A percentile compares a stretch with the other conserved stretches of the same genome.
These are phyloP conservation scores for Caradrina clavipalpis DNA, from an alignment of 2,888 invertebrate genomes.

Conservation along the genomic window DNA sequence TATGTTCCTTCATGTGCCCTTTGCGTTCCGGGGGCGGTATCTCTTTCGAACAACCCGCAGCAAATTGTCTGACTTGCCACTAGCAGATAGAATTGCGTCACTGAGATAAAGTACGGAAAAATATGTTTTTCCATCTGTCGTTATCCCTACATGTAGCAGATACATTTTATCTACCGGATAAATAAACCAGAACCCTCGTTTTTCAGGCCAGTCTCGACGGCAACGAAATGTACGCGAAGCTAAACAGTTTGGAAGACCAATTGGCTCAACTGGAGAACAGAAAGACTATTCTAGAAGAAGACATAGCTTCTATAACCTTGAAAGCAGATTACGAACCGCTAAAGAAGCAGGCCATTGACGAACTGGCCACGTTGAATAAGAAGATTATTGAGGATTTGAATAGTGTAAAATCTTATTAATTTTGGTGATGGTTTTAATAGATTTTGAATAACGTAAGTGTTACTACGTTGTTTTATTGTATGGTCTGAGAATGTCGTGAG, in stretches of 20 bases:
- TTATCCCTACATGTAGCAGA: too few species aligned
- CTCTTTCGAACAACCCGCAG: too few species aligned
- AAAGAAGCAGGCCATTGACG: constrained; percentile 90
- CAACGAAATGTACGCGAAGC: constrained; percentile 93
- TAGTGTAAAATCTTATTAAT: constrained; percentile 79
- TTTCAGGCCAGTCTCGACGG: constrained; percentile 92
- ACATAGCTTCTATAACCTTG: constrained; percentile 92
- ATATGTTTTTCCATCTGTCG: too few species aligned
- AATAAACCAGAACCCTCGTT: not conserved
- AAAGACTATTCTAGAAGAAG: constrained; percentile 93
- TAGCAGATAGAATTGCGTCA: too few species aligned
- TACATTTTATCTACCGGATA: too few species aligned
- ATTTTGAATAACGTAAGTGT: not conserved
- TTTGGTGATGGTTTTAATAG: not conserved
- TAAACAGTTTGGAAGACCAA: constrained; percentile 93
- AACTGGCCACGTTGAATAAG: constrained; percentile 90
- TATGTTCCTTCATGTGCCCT: too few species aligned
- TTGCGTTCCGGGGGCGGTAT: too few species aligned
- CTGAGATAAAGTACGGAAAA: too few species aligned
- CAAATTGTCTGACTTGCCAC: too few species aligned
- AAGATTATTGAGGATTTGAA: constrained; percentile 88
- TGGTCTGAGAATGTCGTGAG: not conserved
- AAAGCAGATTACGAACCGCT: constrained; percentile 93
- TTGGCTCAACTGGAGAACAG: constrained; percentile 93
- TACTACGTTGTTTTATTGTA: not conserved